A percentile compares a stretch with the other conserved stretches of the same genome.
phyloP scores from a whole-genome alignment of 2,888 invertebrate genomes.

The Alentia gelatinosa region DNA sequence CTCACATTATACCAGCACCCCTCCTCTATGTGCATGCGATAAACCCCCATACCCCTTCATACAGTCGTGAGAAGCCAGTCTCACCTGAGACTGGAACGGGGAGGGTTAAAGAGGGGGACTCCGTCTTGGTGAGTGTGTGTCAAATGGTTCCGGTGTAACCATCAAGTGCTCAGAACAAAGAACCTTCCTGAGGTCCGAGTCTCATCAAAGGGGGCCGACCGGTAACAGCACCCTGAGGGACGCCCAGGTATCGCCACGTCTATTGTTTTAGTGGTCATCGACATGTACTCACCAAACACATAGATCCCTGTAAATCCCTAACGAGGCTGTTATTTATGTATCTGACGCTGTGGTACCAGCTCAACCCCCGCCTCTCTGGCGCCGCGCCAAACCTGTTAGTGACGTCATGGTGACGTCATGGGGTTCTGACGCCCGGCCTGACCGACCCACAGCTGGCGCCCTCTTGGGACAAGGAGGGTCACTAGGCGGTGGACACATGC shows the following conservation, averaged over 20 bases:
- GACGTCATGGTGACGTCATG: neutral
- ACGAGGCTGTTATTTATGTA: too few relatives aligned
- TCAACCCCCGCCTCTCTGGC: neutral
- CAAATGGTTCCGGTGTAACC: neutral
- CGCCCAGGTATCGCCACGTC: neutral
- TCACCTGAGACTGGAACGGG: too few relatives aligned
- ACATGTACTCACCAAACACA: neutral
- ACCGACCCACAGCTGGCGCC: neutral
- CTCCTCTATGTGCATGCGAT: too few relatives aligned
- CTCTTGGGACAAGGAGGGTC: too few relatives aligned
- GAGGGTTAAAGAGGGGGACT: too few relatives aligned
- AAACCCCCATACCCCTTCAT: too few relatives aligned
- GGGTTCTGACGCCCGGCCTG: too few relatives aligned
- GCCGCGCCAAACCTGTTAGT: neutral
- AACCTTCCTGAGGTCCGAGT: neutral
- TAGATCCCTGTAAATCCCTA: neutral
- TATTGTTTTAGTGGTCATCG: neutral
- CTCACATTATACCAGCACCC: too few relatives aligned
- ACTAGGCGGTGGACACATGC: too few relatives aligned
- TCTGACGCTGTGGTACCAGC: too few relatives aligned
- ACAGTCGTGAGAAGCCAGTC: too few relatives aligned
- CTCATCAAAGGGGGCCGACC: neutral
- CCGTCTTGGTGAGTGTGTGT: neutral
- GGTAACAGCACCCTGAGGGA: neutral
- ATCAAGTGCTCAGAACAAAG: neutral